Evolutionary conservation across 2,888 invertebrate species (phyloP).

Genomic region (Acleris holmiana): DNA sequence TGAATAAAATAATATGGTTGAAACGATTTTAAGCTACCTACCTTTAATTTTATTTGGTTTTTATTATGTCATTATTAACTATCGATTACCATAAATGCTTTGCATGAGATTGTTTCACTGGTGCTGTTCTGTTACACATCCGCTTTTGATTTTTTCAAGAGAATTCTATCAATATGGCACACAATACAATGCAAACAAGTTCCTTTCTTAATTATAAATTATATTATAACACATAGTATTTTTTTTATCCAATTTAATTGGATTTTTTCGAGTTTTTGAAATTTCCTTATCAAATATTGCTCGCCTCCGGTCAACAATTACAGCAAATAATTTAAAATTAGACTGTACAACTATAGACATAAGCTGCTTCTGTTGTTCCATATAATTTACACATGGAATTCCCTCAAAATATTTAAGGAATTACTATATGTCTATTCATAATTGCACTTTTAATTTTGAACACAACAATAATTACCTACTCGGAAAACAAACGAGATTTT

Average conservation of each 20-base stretch:
- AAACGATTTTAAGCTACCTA: background rate
- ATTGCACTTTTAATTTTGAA: constrained; percentile 68
- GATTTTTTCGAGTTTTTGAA: constrained; percentile 18
- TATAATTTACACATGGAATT: constrained; percentile 57
- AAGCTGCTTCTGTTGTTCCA: constrained; percentile 31
- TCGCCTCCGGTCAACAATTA: constrained; percentile 19
- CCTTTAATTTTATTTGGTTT: constrained; percentile 1
- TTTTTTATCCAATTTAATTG: constrained; percentile 32
- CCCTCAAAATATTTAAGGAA: constrained; percentile 57
- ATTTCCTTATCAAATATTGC: constrained; percentile 21
- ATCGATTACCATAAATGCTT: constrained; percentile 26
- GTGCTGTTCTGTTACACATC: constrained; percentile 17
- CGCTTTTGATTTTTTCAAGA: constrained; percentile 10
- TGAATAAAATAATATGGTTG: background rate
- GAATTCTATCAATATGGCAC: constrained; percentile 41
- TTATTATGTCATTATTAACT: constrained; percentile 25
- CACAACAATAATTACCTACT: background rate
- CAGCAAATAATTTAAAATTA: constrained; percentile 26
- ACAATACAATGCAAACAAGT: constrained; percentile 35
- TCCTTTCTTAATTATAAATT: constrained; percentile 13
- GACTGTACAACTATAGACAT: constrained; percentile 35
- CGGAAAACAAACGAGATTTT: background rate
- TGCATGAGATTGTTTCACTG: constrained; percentile 21
- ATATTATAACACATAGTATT: constrained; percentile 20
- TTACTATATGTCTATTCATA: constrained; percentile 49